Percentiles rank a stretch among this genome's conserved stretches.
phyloP scores from a whole-genome alignment of 1,140 invertebrate genomes.

The Diabrotica undecimpunctata region DNA sequence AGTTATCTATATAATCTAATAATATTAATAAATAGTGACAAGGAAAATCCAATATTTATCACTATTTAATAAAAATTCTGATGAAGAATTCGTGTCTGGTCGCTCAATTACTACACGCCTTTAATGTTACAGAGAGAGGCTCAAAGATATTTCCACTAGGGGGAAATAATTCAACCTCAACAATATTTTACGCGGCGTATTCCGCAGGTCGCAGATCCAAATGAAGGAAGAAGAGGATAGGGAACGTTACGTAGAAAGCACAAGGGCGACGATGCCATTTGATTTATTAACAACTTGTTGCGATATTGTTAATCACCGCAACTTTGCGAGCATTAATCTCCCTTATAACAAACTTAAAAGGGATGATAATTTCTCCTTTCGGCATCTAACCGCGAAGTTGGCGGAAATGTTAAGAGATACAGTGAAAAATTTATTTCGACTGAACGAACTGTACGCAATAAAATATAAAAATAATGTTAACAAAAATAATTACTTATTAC shows the following conservation, averaged over 20 bases:
- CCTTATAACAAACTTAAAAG: constrained; percentile 9
- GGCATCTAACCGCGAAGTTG: neutral
- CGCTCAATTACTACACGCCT: too few species aligned
- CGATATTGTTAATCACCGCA: constrained; percentile 16
- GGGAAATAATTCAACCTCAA: neutral
- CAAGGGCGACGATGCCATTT: constrained; percentile 10
- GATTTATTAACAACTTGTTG: constrained; percentile 22
- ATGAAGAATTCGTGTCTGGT: too few species aligned
- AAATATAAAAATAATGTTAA: too few species aligned
- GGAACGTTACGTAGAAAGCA: neutral
- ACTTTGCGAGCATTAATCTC: constrained; percentile 15
- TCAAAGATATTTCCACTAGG: neutral
- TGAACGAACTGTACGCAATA: too few species aligned
- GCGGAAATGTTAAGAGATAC: too few species aligned
- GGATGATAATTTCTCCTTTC: constrained; percentile 7
- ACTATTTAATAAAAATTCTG: too few species aligned
- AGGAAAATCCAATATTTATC: too few species aligned
- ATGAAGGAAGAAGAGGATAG: neutral
- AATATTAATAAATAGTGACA: too few species aligned
- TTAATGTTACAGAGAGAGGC: too few species aligned
- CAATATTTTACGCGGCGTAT: neutral
- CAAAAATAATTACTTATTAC: too few species aligned
- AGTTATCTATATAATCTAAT: too few species aligned
- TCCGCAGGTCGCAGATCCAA: neutral
- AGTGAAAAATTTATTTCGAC: too few species aligned